Conservation (phyloP, 2,113 vertebrate species). For the Cyphomyrus discorhynchus region DNA sequence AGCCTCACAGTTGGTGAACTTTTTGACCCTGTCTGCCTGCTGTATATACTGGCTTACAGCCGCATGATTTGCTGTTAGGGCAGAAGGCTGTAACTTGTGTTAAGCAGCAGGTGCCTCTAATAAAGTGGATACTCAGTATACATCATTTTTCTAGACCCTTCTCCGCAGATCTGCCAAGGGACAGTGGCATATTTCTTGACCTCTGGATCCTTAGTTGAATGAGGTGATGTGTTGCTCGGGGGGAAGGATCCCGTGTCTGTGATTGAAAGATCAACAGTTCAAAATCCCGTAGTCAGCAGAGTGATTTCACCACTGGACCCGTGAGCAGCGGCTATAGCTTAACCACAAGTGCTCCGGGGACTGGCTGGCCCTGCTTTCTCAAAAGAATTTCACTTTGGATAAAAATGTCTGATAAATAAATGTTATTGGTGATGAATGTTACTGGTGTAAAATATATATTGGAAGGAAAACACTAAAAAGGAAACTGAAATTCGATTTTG, state of each 20-base stretch:
- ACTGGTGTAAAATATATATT: background rate
- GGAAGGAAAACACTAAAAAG: background rate
- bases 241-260: background rate
- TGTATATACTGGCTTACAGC: background rate
- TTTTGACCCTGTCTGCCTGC: background rate
- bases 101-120: background rate
- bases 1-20: background rate
- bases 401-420: background rate
- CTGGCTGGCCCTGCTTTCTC: background rate
- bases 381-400: background rate
- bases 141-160: background rate
- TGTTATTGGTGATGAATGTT: background rate
- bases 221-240: background rate
- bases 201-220: background rate
- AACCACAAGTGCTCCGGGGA: background rate
- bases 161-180: background rate
- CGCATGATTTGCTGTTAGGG: background rate
- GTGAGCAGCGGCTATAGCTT: background rate
- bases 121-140: background rate
- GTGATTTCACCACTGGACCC: background rate
- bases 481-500: background rate
- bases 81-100: background rate
- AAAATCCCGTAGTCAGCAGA: background rate
- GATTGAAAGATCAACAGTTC: background rate
- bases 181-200: background rate